Evolutionary conservation across 2,888 invertebrate genomes (phyloP).

Genomic region (Ochropleura leucogaster): DNA sequence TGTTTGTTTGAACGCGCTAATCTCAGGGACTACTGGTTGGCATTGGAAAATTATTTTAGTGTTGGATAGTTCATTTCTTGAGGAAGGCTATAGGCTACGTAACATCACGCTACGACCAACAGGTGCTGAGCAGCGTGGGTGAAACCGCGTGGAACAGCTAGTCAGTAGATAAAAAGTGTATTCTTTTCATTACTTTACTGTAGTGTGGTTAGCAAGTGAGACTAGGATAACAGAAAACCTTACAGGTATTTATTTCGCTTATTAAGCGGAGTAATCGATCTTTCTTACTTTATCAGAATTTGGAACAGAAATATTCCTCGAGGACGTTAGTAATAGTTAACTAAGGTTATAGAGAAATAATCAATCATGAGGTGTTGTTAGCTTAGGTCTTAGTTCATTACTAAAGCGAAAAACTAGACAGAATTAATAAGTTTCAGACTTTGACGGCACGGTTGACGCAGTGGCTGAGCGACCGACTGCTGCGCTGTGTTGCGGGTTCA

Average conservation of each 20-base stretch:
- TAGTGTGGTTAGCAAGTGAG: not conserved
- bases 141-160: too few relatives aligned
- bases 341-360: conserved; percentile 9
- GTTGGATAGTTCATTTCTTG: too few relatives aligned
- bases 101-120: too few relatives aligned
- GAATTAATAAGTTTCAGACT: not conserved
- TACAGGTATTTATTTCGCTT: not conserved
- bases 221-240: not conserved
- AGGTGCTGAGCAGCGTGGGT: too few relatives aligned
- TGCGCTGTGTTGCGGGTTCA: too few relatives aligned
- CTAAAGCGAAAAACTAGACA: not conserved
- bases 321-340: not conserved
- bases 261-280: conserved; percentile 25
- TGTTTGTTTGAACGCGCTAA: too few relatives aligned
- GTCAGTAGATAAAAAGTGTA: too few relatives aligned
- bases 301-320: conserved; percentile 8
- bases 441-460: too few relatives aligned
- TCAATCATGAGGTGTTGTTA: conserved; percentile 20
- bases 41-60: too few relatives aligned
- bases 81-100: too few relatives aligned
- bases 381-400: not conserved
- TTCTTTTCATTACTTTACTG: not conserved
- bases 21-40: too few relatives aligned
- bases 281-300: conserved; percentile 15
- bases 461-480: too few relatives aligned